Conservation (phyloP, 2,113 vertebrate genomes). For the Stegastes partitus region DNA sequence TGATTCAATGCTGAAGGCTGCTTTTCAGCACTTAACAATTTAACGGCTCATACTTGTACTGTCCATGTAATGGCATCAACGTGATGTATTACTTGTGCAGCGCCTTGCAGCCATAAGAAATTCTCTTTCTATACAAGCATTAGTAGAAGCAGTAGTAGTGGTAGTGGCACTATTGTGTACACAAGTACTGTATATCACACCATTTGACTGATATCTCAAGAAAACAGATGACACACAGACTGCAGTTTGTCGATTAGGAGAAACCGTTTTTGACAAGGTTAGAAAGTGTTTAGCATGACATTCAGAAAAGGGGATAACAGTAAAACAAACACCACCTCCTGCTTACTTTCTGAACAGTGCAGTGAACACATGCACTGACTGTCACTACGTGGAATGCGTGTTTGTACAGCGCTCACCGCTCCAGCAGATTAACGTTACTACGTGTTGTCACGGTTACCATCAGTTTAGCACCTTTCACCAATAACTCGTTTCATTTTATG, state of each 20-base stretch:
- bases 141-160: too few relatives aligned
- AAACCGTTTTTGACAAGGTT: background rate
- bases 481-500: background rate
- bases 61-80: too few relatives aligned
- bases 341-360: background rate
- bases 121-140: too few relatives aligned
- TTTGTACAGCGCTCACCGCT: background rate
- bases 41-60: too few relatives aligned
- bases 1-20: too few relatives aligned
- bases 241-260: background rate
- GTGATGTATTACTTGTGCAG: too few relatives aligned
- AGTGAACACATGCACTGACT: background rate
- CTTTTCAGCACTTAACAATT: too few relatives aligned
- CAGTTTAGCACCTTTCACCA: background rate
- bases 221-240: background rate
- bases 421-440: background rate
- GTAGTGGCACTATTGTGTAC: too few relatives aligned
- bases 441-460: conserved; percentile 11
- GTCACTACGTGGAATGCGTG: background rate
- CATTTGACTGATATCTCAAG: background rate
- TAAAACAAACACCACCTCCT: background rate
- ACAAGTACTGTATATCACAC: too few relatives aligned
- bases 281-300: background rate
- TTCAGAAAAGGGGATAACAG: background rate
- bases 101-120: too few relatives aligned